These are phyloP conservation scores for Drosophila melanosoma DNA, from an alignment of 2,888 invertebrate genomes.

Conservation along the genomic window DNA sequence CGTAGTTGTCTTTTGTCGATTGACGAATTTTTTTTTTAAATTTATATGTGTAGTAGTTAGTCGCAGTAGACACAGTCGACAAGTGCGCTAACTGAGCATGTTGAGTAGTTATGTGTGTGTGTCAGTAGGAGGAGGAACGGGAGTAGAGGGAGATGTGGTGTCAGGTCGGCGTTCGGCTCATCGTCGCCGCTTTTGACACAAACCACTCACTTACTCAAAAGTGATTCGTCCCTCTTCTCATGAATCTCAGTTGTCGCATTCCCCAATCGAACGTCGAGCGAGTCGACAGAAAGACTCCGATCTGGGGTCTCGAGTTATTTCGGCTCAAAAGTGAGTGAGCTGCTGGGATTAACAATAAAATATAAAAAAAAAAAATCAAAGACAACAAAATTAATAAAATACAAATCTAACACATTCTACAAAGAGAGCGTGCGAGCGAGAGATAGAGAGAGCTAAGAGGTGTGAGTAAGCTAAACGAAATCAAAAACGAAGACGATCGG, in stretches of 20 bases:
- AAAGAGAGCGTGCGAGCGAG: conserved; percentile 11
- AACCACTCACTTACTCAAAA: conserved; percentile 55
- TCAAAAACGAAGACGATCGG: conserved; percentile 43
- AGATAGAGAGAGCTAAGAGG: conserved; percentile 5
- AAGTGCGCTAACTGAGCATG: conserved; percentile 19
- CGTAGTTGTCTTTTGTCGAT: conserved; percentile 73
- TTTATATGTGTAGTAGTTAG: conserved; percentile 51
- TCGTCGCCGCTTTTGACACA: conserved; percentile 45
- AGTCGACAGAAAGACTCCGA: conserved; percentile 39
- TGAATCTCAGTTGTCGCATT: conserved; percentile 25
- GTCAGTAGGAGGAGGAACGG: conserved; percentile 9
- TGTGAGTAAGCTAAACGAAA: neutral
- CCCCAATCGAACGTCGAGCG: conserved; percentile 19
- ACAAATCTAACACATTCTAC: conserved; percentile 31
- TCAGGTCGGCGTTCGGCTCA: conserved; percentile 30
- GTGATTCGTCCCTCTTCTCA: conserved; percentile 23
- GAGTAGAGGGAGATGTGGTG: conserved; percentile 8
- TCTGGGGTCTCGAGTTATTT: conserved; percentile 39
- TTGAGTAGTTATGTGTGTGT: neutral
- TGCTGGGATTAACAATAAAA: conserved; percentile 41
- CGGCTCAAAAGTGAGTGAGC: conserved; percentile 52
- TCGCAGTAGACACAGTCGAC: conserved; percentile 45
- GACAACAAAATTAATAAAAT: conserved; percentile 6
- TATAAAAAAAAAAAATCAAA: conserved; percentile 12
- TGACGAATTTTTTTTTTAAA: conserved; percentile 43